Base-by-base conservation (phyloP, 2,113 vertebrate species). In the Maccullochella peelii region DNA sequence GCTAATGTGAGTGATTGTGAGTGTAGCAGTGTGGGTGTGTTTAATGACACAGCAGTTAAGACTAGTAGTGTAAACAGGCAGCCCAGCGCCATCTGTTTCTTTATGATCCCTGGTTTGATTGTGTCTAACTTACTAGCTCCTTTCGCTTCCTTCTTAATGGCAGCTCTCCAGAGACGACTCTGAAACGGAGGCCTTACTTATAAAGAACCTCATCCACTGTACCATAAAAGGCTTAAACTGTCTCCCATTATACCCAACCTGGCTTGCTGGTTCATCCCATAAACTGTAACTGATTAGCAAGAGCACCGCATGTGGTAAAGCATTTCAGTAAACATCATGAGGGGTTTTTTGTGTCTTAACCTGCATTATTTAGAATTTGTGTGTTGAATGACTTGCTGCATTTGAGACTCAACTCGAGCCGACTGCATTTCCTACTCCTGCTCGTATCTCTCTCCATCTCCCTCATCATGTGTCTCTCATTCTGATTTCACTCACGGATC, bases 41-140 rank as follows among this genome's bases (percentile, higher is more conserved):
- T 91, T 87, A 90, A 88, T 73, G 73, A 58, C 30, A 25, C 73
- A 18, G 74, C 84, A 82, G 86, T 91, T 85, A 86, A 77, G 81
- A 82, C 65, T 52, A 66, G 84, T 82, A 80, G 71, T 62, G 86
- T 89, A 91, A 91, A 91, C 91, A 91, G 67, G 25, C 33, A 30
- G 79, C 63, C 77, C n/a, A 30, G 49, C 82, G 65, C 87, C 89
- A 91, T 91, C 87, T 92, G 89, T 83, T 88, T 88, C 70, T 90
- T 91, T 87, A 90, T 58, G 76, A 83, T 80, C 75, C 50, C 62
- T 42, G 52, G 78, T 85, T 83, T 88, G 83, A 85, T 75, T 84
- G 80, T 79, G 50, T 84, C 57, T 73, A 71, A 80, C 73, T 80
- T 57, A 52, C 81, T 78, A 68, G 33, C 9, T 74, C 72, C 54